Conservation (phyloP, 2,888 invertebrate species). For the Neoscelio sp. region DNA sequence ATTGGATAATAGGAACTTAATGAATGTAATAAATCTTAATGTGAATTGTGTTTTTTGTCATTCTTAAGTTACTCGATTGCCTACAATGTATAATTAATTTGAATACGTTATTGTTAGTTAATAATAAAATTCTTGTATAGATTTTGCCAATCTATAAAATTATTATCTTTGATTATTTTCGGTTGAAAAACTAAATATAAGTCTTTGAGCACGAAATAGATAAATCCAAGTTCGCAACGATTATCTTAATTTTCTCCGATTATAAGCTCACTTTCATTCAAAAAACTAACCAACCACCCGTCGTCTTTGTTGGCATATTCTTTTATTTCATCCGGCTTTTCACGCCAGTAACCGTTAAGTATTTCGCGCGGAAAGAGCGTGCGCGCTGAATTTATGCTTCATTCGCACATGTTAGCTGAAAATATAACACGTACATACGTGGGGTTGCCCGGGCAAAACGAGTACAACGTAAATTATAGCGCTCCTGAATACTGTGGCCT, state of each 20-base stretch:
- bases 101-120: no score
- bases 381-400: slow-evolving; percentile 78
- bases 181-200: no score
- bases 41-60: no score
- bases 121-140: no score
- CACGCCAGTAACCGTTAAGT: slow-evolving; percentile 73
- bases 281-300: not conserved
- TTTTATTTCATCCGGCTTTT: slow-evolving; percentile 65
- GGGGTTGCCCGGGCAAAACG: slow-evolving; percentile 71
- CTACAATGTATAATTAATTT: no score
- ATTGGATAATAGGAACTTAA: no score
- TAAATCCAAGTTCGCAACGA: not conserved
- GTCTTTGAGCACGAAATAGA: not conserved
- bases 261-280: slow-evolving; percentile 4
- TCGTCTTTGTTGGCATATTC: slow-evolving; percentile 41
- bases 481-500: slow-evolving; percentile 74
- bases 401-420: slow-evolving; percentile 76
- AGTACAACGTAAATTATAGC: slow-evolving; percentile 78
- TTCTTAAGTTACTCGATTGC: no score
- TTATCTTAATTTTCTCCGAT: slow-evolving; percentile 9
- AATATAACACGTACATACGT: slow-evolving; percentile 66
- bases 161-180: no score
- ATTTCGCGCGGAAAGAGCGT: slow-evolving; percentile 69
- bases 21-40: no score
- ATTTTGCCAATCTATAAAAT: no score